phyloP scores from a whole-genome alignment of 2,888 invertebrate species.

The Gortyna flavago region DNA sequence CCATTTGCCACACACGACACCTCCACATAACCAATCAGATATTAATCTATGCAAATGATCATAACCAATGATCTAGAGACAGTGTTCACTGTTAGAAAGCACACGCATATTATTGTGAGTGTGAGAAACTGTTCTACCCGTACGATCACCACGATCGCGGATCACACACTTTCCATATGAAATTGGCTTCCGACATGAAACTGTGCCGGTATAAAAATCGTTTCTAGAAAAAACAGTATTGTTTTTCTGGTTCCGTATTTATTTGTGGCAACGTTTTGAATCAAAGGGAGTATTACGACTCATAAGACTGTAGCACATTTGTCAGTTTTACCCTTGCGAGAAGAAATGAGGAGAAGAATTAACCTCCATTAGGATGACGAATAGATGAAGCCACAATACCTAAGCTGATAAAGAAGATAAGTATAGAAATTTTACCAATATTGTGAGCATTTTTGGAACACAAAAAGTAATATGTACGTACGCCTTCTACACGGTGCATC shows the following conservation, averaged over 20 bases:
- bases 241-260: conserved; percentile 22
- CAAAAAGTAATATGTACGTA: too few relatives aligned
- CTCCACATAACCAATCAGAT: conserved; percentile 1
- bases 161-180: conserved; percentile 70
- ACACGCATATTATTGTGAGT: conserved; percentile 46
- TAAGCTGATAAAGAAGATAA: too few relatives aligned
- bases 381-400: not conserved
- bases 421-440: too few relatives aligned
- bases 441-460: too few relatives aligned
- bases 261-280: not conserved
- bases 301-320: not conserved
- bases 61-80: conserved; percentile 53
- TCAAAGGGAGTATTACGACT: too few relatives aligned
- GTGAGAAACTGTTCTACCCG: conserved; percentile 53
- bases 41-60: conserved; percentile 49
- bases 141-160: conserved; percentile 51
- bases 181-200: conserved; percentile 66
- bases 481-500: too few relatives aligned
- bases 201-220: conserved; percentile 42
- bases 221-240: conserved; percentile 21
- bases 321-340: too few relatives aligned
- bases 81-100: conserved; percentile 58
- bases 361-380: not conserved
- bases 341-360: too few relatives aligned
- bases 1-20: not conserved